Evolutionary conservation across 1,140 invertebrate species (phyloP), one percentile per base, ranked within the genome.

Genomic region (Cyclargus thomasi): DNA sequence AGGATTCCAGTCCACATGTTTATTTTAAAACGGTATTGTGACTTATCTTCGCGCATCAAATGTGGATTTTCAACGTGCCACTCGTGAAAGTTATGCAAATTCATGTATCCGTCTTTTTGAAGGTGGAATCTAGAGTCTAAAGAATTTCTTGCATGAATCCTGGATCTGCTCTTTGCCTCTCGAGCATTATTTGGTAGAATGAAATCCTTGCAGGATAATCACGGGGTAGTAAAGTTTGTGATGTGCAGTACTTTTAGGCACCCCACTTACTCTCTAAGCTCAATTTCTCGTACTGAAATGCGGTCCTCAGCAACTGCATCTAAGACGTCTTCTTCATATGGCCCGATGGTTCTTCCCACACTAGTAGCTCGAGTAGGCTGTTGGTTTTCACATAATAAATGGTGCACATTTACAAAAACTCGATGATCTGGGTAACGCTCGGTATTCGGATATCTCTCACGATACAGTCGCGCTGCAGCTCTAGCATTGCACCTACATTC

Each of bases 91-190:
- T 63, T 63, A 14, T 63, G 62, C 4, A 36, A 4, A 69, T 90
- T 86, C n/a, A 79, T 72, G 35, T 77, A 71, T 8, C 78, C 80
- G 63, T 72, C 71, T 68, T 77, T 71, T 74, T 77, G 74, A 80
- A 87, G 11, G 66, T 76, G 10, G 79, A 74, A 63, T 88, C 82
- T 72, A 87, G 82, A 5, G 76, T 76, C 73, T 79, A 86, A 23
- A 89, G 73, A 66, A 81, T 68, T 71, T 75, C 80, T 11, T 76
- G 65, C 1, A 85, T 75, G 66, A 84, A 83, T 53, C 74, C 39
- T 2, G 75, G 71, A 66, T 81, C 74, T 66, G 76, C 67, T 62
- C 62, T 22, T 1, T 59, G 22, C 29, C 63, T 71, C 66, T 18
- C 17, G 10, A 78, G 20, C 73, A 80, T 77, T 20, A 14, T 35